phyloP scores from a whole-genome alignment of 1,140 invertebrate species.

The Scaptomyza hsui region DNA sequence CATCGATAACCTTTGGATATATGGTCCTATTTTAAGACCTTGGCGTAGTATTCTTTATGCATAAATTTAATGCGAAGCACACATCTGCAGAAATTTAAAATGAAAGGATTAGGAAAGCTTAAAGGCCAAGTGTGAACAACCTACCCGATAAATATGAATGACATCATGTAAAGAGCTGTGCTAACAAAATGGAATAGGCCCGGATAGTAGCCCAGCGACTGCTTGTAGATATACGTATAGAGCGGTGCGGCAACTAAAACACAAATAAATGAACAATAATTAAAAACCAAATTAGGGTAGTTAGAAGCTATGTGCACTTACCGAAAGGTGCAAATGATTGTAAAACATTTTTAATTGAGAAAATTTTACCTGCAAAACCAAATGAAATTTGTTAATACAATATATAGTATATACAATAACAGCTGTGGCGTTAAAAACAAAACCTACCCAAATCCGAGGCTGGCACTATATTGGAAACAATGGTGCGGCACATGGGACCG shows the following conservation, averaged over 20 bases:
- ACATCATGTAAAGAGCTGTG: constrained; percentile 81
- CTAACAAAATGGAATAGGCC: constrained; percentile 86
- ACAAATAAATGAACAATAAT: constrained; percentile 33
- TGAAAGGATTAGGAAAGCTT: constrained; percentile 30
- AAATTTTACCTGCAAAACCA: constrained; percentile 85
- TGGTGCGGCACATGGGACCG: constrained; percentile 87
- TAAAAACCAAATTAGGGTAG: constrained; percentile 17
- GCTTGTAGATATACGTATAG: constrained; percentile 87
- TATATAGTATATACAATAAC: not conserved
- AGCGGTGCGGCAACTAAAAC: constrained; percentile 85
- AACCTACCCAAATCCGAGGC: constrained; percentile 87
- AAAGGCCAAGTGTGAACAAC: constrained; percentile 4
- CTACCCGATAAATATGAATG: constrained; percentile 85
- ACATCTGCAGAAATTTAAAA: constrained; percentile 45
- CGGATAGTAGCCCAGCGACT: constrained; percentile 85
- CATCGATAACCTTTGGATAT: not conserved
- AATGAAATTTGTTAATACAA: not conserved
- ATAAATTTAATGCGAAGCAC: constrained; percentile 72
- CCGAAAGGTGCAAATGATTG: constrained; percentile 87
- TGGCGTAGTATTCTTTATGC: constrained; percentile 73
- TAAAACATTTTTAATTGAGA: constrained; percentile 87
- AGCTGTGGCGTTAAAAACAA: not conserved
- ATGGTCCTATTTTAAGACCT: constrained; percentile 63
- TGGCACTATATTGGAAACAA: constrained; percentile 88
- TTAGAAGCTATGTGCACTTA: constrained; percentile 21